A percentile compares a stretch with the other conserved stretches of the same genome.
These are phyloP conservation scores for Miniopterus natalensis DNA, from an alignment of 2,113 vertebrate species.

Conservation along the genomic window DNA sequence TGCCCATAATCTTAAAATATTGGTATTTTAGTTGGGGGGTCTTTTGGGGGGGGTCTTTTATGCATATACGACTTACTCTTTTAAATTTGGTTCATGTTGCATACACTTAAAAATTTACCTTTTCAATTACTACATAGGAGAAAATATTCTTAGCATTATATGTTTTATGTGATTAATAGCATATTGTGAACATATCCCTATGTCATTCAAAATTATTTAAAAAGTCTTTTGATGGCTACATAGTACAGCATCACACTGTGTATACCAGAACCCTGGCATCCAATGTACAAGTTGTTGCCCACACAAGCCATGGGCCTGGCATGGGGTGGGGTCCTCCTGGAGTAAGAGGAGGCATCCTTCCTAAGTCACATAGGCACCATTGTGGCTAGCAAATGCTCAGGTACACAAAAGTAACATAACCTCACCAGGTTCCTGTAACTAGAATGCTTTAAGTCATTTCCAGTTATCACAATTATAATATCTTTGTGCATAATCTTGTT, in stretches of 20 bases:
- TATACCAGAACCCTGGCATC: not conserved
- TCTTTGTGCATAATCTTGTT: not conserved
- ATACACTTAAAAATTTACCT: not conserved
- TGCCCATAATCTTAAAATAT: too few relatives aligned
- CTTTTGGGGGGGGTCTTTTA: too few relatives aligned
- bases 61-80: not conserved
- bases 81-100: not conserved
- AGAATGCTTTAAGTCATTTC: not conserved
- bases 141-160: not conserved
- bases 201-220: slow-evolving; percentile 17
- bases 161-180: not conserved
- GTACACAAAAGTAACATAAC: not conserved
- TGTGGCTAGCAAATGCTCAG: not conserved
- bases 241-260: not conserved
- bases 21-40: too few relatives aligned
- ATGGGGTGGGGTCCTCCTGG: not conserved
- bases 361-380: not conserved
- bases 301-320: not conserved
- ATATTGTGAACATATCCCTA: not conserved
- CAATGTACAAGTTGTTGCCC: not conserved
- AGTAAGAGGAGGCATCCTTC: too few relatives aligned
- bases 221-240: not conserved
- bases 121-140: not conserved
- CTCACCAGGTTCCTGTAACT: not conserved
- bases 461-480: not conserved